phyloP scores from a whole-genome alignment of 37 sponge, comb jelly and placozoan genomes.

The Bolinopsis microptera region DNA sequence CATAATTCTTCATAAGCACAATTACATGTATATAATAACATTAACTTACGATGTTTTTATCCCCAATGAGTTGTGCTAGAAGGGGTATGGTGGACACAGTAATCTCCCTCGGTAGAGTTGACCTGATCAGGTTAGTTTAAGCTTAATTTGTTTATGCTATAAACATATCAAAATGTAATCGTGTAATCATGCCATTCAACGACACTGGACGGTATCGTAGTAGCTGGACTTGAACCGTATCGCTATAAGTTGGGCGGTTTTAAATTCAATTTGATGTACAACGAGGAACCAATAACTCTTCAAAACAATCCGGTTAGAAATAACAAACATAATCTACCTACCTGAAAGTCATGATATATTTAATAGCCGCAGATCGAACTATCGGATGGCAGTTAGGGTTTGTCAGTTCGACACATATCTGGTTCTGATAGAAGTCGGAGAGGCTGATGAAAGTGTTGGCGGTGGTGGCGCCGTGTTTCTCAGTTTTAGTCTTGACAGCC shows the following conservation, averaged over 20 bases:
- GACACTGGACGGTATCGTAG: too few species aligned
- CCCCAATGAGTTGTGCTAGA: constrained; percentile 63
- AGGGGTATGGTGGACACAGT: constrained; percentile 73
- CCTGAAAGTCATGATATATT: constrained; percentile 90
- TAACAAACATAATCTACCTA: constrained; percentile 29
- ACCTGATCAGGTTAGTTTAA: too few species aligned
- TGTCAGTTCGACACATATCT: constrained; percentile 85
- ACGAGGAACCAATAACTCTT: too few species aligned
- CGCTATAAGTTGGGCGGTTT: too few species aligned
- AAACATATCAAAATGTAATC: too few species aligned
- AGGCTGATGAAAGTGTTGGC: constrained; percentile 88
- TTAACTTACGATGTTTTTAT: constrained; percentile 11
- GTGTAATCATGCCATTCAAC: too few species aligned
- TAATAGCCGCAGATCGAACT: constrained; percentile 86
- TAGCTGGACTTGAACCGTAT: too few species aligned
- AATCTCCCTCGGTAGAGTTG: constrained; percentile 75
- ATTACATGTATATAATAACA: too few species aligned
- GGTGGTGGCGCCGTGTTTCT: constrained; percentile 90
- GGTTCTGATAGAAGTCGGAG: constrained; percentile 78
- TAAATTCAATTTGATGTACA: too few species aligned
- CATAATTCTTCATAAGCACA: too few species aligned
- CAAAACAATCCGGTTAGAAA: too few species aligned
- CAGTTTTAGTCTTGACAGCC: constrained; percentile 85
- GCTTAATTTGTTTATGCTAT: too few species aligned
- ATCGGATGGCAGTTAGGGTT: constrained; percentile 73